Percentiles rank a stretch among this genome's conserved stretches.
Conservation (phyloP, 2,888 invertebrate genomes). For the Troides aeacus region DNA sequence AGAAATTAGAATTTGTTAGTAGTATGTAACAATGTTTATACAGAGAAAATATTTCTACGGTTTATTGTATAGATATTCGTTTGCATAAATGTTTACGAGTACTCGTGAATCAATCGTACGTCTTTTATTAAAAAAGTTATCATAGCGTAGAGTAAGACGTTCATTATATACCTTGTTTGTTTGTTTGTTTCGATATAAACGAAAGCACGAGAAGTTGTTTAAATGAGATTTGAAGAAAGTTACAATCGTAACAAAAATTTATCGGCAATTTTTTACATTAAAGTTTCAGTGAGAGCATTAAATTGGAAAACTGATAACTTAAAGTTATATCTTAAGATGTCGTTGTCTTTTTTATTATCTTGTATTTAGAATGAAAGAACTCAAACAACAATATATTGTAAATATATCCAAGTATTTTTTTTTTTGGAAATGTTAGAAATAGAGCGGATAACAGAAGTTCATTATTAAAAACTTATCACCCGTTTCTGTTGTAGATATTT, state of each 20-base stretch:
- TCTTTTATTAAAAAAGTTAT: constrained; percentile 21
- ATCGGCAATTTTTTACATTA: not conserved
- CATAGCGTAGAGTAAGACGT: constrained; percentile 3
- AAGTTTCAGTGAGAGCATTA: not conserved
- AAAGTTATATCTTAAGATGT: not conserved
- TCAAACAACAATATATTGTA: too few species aligned
- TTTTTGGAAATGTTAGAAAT: too few species aligned
- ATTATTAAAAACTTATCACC: too few species aligned
- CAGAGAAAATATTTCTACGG: not conserved
- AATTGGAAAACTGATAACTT: not conserved
- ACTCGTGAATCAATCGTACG: not conserved
- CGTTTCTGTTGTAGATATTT: too few species aligned
- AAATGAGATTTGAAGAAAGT: not conserved
- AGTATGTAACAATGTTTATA: not conserved
- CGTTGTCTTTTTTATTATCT: too few species aligned
- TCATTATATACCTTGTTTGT: constrained; percentile 9
- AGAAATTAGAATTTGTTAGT: too few species aligned
- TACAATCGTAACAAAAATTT: not conserved
- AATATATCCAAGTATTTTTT: too few species aligned
- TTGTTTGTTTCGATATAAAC: constrained; percentile 10
- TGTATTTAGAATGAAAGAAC: too few species aligned
- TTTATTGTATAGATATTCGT: not conserved
- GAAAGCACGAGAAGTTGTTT: constrained; percentile 12
- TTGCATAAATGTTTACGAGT: constrained; percentile 5
- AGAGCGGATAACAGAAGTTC: too few species aligned